phyloP scores from a whole-genome alignment of 2,888 invertebrate genomes.

The Tetanocera ferruginea region DNA sequence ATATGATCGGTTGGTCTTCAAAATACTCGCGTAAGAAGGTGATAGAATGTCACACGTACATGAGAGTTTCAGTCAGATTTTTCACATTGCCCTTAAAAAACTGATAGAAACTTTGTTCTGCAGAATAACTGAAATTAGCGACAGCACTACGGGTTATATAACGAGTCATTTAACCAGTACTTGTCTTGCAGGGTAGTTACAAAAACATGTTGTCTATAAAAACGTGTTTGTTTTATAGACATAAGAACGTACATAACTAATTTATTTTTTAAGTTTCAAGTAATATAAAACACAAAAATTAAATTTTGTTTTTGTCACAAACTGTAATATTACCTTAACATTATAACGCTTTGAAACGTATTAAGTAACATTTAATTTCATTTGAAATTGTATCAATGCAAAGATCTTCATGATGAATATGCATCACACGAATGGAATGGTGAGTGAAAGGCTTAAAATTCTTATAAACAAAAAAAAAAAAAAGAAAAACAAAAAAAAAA shows the following conservation, averaged over 20 bases:
- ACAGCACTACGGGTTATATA: no score
- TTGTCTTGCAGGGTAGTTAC: no score
- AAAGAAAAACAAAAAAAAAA: background rate
- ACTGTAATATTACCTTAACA: background rate
- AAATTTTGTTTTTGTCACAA: background rate
- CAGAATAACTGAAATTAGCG: no score
- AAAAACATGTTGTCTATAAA: background rate
- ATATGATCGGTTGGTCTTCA: no score
- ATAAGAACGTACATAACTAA: background rate
- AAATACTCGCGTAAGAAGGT: no score
- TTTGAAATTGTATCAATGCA: constrained; percentile 26
- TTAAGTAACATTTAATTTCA: constrained; percentile 30
- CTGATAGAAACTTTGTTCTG: no score
- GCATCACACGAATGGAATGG: constrained; percentile 69
- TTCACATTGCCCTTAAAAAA: no score
- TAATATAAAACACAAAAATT: background rate
- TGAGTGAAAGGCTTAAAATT: constrained; percentile 57
- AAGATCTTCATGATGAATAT: constrained; percentile 68
- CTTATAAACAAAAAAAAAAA: background rate
- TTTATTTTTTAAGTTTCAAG: background rate
- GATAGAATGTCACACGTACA: no score
- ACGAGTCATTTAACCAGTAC: no score
- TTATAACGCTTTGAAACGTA: background rate
- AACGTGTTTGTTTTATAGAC: background rate
- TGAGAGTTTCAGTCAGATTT: no score